These are phyloP conservation scores for Oryzaephilus surinamensis DNA, from an alignment of 1,140 invertebrate genomes.

Conservation along the genomic window DNA sequence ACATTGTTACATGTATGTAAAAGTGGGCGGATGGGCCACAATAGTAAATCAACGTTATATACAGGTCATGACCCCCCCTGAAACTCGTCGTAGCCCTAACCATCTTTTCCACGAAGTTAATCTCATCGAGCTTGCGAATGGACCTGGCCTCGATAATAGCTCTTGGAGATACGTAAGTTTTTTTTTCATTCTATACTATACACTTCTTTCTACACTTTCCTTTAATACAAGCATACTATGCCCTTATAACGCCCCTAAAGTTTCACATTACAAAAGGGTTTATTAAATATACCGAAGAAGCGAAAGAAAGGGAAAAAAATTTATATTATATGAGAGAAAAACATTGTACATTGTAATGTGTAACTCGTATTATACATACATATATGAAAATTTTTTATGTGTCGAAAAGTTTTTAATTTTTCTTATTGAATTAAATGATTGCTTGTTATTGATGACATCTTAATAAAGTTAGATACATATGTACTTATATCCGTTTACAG, in stretches of 20 bases:
- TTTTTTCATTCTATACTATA: neutral
- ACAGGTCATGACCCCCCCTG: constrained; percentile 63
- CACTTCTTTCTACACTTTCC: neutral
- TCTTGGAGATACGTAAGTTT: constrained; percentile 39
- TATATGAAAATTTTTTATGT: too few relatives aligned
- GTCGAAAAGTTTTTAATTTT: too few relatives aligned
- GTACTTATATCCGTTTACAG: too few relatives aligned
- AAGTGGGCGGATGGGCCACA: constrained; percentile 11
- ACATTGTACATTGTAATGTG: too few relatives aligned
- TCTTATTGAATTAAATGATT: too few relatives aligned
- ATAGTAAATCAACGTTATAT: constrained; percentile 17
- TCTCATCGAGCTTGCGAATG: constrained; percentile 47
- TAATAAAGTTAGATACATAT: too few relatives aligned
- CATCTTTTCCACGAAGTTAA: constrained; percentile 64
- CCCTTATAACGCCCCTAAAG: neutral
- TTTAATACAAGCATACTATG: too few relatives aligned
- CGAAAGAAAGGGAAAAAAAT: neutral
- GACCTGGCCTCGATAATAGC: constrained; percentile 37
- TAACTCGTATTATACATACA: too few relatives aligned
- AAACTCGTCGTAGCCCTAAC: constrained; percentile 56
- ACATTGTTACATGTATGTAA: constrained; percentile 14
- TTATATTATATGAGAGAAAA: too few relatives aligned
- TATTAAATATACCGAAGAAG: neutral
- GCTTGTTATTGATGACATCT: too few relatives aligned
- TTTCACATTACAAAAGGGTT: neutral